Conservation (phyloP, 2,888 invertebrate species). For the Acrobasis repandana region DNA sequence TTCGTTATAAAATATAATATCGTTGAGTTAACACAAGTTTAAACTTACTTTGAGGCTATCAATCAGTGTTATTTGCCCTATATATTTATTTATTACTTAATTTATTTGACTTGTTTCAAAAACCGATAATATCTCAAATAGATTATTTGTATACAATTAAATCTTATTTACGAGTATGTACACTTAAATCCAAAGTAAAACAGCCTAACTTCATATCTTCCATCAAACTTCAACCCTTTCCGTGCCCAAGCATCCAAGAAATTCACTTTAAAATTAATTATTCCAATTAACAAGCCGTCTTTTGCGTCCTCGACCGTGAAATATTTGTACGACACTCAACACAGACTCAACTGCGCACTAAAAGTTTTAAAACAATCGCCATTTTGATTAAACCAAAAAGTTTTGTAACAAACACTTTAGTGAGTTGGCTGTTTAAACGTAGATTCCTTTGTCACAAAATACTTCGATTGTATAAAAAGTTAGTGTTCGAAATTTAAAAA, state of each 20-base stretch:
- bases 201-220: background rate
- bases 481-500: constrained; percentile 10
- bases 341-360: constrained; percentile 3
- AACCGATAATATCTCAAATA: no score
- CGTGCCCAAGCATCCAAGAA: background rate
- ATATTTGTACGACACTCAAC: constrained; percentile 1
- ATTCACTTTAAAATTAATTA: constrained; percentile 11
- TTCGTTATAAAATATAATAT: no score
- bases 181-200: background rate
- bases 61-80: no score
- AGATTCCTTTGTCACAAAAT: background rate
- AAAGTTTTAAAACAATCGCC: constrained; percentile 11
- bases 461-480: constrained; percentile 12
- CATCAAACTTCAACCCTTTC: constrained; percentile 8
- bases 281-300: constrained; percentile 1
- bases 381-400: constrained; percentile 1
- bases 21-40: no score
- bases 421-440: background rate
- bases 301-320: constrained; percentile 1
- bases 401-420: constrained; percentile 4
- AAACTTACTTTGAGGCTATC: no score
- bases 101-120: no score
- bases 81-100: no score
- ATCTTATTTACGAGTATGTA: background rate
- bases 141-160: no score